phyloP scores from a whole-genome alignment of 2,888 invertebrate genomes.

The Eugnorisma glareosa region DNA sequence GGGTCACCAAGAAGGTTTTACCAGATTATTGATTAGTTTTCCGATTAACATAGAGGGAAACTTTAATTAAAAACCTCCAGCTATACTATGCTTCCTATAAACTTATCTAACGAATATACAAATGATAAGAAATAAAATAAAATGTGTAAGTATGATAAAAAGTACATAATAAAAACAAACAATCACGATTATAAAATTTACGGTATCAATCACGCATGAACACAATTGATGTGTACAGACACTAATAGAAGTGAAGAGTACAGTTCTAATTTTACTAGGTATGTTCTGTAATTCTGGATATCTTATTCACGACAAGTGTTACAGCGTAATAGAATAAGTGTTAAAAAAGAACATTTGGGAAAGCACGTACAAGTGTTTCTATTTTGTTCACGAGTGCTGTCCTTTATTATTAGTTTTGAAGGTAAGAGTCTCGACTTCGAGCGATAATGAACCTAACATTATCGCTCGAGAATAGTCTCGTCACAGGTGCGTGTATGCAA shows the following conservation, averaged over 20 bases:
- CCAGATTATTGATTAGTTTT: slow-evolving; percentile 3
- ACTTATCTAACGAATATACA: not conserved
- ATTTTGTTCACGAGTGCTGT: not conserved
- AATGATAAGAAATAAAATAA: not conserved
- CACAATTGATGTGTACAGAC: slow-evolving; percentile 40
- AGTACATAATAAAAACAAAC: slow-evolving; percentile 22
- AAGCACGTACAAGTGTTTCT: not conserved
- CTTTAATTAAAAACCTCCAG: not conserved
- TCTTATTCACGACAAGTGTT: not conserved
- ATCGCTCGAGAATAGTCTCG: too few relatives aligned
- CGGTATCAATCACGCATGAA: slow-evolving; percentile 35
- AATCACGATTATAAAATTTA: slow-evolving; percentile 42
- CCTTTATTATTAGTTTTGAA: too few relatives aligned
- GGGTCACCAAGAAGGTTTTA: not conserved
- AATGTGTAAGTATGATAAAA: not conserved
- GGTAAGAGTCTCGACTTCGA: too few relatives aligned
- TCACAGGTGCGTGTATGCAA: too few relatives aligned
- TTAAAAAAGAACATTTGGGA: not conserved
- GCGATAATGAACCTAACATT: too few relatives aligned
- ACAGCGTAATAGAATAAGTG: not conserved
- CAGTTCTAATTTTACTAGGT: not conserved
- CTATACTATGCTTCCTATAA: not conserved
- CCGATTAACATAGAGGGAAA: not conserved
- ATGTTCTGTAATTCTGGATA: not conserved
- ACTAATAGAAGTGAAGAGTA: slow-evolving; percentile 4